Conservation (phyloP, 2,888 invertebrate species). For the Chloroclystis v-ata region DNA sequence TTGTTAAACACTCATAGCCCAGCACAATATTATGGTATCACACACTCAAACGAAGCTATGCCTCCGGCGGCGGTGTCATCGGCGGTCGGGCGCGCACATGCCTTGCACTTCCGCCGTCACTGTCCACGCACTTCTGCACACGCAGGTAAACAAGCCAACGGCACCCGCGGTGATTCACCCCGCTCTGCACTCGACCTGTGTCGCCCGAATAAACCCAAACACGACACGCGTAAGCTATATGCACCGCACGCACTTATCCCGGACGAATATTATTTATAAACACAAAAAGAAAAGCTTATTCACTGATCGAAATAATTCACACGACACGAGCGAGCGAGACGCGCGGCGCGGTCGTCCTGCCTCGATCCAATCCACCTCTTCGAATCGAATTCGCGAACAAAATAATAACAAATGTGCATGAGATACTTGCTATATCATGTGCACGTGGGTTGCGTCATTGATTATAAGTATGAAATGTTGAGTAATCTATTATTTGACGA, state of each 20-base stretch:
- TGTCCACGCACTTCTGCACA: slow-evolving; percentile 71
- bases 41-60: slow-evolving; percentile 67
- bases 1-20: slow-evolving; percentile 78
- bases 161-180: slow-evolving; percentile 74
- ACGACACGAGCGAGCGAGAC: slow-evolving; percentile 56
- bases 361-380: slow-evolving; percentile 61
- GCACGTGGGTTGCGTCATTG: slow-evolving; percentile 77
- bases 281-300: slow-evolving; percentile 51
- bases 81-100: slow-evolving; percentile 70
- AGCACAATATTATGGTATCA: slow-evolving; percentile 60
- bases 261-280: slow-evolving; percentile 51
- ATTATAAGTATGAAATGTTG: slow-evolving; percentile 49
- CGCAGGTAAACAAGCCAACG: slow-evolving; percentile 73
- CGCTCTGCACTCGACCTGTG: slow-evolving; percentile 70
- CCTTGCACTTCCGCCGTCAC: slow-evolving; percentile 71
- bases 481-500: slow-evolving; percentile 43
- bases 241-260: slow-evolving; percentile 47
- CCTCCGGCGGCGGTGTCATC: slow-evolving; percentile 68
- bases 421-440: slow-evolving; percentile 70
- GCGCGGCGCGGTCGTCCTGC: slow-evolving; percentile 62
- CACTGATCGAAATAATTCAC: slow-evolving; percentile 49
- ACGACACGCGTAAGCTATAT: slow-evolving; percentile 68
- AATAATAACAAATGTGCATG: slow-evolving; percentile 86
- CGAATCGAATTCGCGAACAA: slow-evolving; percentile 82
- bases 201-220: slow-evolving; percentile 71